These are phyloP conservation scores for Alfaro cultratus DNA, from an alignment of 2,797 vertebrate genomes.

Conservation along the genomic window DNA sequence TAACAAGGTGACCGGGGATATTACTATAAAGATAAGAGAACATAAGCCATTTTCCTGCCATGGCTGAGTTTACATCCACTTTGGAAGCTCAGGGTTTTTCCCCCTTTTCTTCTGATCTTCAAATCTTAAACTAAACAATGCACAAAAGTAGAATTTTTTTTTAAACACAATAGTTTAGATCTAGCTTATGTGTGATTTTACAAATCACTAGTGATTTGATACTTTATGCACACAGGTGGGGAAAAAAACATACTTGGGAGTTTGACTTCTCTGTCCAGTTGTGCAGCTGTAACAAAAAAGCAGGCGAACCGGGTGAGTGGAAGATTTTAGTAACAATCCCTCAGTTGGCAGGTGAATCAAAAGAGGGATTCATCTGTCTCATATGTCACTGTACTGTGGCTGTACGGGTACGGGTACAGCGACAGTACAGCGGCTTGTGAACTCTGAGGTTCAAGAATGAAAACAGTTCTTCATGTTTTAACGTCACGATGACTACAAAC, in stretches of 20 bases:
- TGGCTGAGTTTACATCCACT: neutral
- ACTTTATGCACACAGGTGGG: neutral
- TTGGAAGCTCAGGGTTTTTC: neutral
- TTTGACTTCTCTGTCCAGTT: neutral
- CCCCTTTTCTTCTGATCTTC: neutral
- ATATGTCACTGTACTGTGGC: too few relatives aligned
- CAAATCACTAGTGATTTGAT: neutral
- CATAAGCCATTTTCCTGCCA: neutral
- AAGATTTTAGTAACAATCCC: neutral
- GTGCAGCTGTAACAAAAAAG: neutral
- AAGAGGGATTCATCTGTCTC: too few relatives aligned
- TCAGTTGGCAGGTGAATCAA: neutral
- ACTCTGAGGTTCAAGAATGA: neutral
- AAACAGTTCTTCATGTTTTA: neutral
- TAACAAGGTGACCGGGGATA: neutral
- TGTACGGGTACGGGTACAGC: neutral
- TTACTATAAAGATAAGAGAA: neutral
- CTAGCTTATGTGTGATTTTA: neutral
- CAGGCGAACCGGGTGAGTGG: neutral
- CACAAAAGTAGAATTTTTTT: neutral
- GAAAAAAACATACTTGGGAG: neutral
- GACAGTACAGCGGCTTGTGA: too few relatives aligned
- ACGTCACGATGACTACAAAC: neutral
- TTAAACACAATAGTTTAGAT: neutral
- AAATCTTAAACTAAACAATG: neutral